Conservation (phyloP, 2,797 vertebrate genomes). For the Amazona finschi region DNA sequence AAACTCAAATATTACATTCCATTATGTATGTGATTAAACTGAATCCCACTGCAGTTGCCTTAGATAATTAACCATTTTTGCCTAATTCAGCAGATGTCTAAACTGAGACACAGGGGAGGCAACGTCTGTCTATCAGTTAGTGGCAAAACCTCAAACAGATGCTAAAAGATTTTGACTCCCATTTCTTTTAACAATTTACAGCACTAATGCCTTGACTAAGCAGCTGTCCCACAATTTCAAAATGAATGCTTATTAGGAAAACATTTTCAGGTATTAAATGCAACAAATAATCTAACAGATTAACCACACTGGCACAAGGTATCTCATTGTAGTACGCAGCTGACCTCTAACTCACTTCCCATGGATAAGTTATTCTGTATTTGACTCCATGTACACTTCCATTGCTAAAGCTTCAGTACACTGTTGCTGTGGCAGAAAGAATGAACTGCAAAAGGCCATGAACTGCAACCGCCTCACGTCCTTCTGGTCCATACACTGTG, state of each 20-base stretch:
- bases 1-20: neutral
- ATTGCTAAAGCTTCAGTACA: neutral
- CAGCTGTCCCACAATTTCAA: neutral
- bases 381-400: neutral
- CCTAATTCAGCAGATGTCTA: neutral
- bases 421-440: neutral
- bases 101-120: neutral
- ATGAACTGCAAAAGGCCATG: neutral
- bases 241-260: neutral
- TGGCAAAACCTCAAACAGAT: neutral
- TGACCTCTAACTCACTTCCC: neutral
- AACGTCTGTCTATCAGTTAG: neutral
- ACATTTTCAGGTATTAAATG: neutral
- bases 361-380: neutral
- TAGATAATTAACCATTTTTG: neutral
- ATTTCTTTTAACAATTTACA: neutral
- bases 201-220: neutral
- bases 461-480: fast-evolving
- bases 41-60: neutral
- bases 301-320: neutral
- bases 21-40: neutral
- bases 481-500: neutral
- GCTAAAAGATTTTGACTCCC: neutral
- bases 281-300: neutral
- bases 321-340: fast-evolving